Conservation (phyloP, 2,888 invertebrate species). For the Eristalis pertinax region DNA sequence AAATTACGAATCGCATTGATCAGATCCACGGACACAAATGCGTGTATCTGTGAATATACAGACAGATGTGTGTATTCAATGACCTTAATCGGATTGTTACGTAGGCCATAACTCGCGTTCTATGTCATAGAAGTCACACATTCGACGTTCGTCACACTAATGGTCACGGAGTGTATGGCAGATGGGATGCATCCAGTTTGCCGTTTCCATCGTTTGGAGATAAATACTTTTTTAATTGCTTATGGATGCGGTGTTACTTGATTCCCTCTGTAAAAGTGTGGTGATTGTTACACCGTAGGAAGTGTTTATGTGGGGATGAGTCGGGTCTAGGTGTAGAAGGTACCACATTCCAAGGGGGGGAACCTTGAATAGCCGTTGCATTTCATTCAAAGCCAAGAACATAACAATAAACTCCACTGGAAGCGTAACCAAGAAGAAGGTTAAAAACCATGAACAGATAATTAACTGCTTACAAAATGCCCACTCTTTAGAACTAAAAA, state of each 20-base stretch:
- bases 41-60: not conserved
- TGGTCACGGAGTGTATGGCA: conserved; percentile 7
- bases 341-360: not conserved
- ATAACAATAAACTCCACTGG: not conserved
- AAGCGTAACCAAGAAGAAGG: not conserved
- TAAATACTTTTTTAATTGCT: conserved; percentile 11
- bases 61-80: conserved; percentile 16
- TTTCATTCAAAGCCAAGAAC: not conserved
- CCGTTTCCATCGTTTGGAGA: conserved; percentile 7
- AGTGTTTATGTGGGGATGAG: not conserved
- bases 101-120: not conserved
- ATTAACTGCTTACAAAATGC: not conserved
- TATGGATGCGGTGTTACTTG: not conserved
- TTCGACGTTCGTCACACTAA: conserved; percentile 4
- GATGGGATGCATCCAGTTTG: conserved; percentile 10
- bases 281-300: too few species aligned
- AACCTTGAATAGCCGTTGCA: not conserved
- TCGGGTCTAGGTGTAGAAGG: not conserved
- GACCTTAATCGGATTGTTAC: conserved; percentile 57
- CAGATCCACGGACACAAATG: conserved; percentile 19
- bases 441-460: not conserved
- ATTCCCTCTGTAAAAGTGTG: conserved; percentile 11
- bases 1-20: conserved; percentile 22
- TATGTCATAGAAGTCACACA: conserved; percentile 21
- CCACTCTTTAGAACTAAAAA: not conserved